Evolutionary conservation across 2,888 invertebrate genomes (phyloP), one percentile per base, ranked within the genome.

Genomic region (Abrostola triplasia): DNA sequence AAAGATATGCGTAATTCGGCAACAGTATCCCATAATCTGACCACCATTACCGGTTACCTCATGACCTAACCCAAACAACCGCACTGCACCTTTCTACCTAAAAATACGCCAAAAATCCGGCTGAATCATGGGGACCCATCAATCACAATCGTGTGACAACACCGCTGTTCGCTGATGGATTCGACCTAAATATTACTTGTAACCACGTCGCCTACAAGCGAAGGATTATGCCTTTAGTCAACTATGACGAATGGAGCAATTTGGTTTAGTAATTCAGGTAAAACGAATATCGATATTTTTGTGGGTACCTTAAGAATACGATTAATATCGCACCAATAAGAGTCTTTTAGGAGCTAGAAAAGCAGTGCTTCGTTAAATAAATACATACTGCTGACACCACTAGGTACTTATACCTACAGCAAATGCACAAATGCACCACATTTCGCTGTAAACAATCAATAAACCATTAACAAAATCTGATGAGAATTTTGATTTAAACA

Each of bases 71-170:
- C 36, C 36, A 5, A n/a, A 52, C 13, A 53, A 36, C 48, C 7
- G 35, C 44, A 47, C 37, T 65, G 59, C 63, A 70, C 61, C 62
- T 62, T 59, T 66, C 48, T 66, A 36, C 59, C 38, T 47, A 64
- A 68, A 67, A 74, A 67, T 61, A 49, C 41, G 38, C 42, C 6
- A 36, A 72, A 75, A 75, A 68, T 56, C 63, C 12, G 0, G 67
- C 66, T 55, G 48, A 61, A 64, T 82, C 80, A 78, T 64, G 54
- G 59, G 7, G 9, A 37, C 37, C 56, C 59, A 81, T 82, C 80
- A 73, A 82, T 81, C 80, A 82, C 66, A 60, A 57, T 59, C 65
- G 70, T 74, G 62, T 60, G 80, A 76, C 82, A 66, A 61, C 52
- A 68, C 59, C 55, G 42, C 58, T 59, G 54, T 48, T 38, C 51